Percentiles rank a stretch among this genome's conserved stretches.
These are phyloP conservation scores for Graphium colonna DNA, from an alignment of 2,888 invertebrate species.

Conservation along the genomic window DNA sequence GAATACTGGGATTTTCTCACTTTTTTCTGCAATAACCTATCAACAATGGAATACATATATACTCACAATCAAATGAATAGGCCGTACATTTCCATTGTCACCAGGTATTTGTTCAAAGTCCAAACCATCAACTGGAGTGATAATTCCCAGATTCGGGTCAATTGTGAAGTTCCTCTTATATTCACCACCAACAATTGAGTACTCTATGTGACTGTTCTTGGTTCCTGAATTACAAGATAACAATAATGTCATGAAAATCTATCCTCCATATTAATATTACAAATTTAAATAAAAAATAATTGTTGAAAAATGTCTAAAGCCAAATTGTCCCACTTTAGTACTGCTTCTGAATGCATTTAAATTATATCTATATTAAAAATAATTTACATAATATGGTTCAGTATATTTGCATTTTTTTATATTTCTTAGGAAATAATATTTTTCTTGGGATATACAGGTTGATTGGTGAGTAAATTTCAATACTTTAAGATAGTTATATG, in stretches of 20 bases:
- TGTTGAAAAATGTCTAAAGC: not conserved
- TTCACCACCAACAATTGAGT: slow-evolving; percentile 88
- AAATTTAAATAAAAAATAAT: not conserved
- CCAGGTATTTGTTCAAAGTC: slow-evolving; percentile 90
- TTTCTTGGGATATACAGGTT: too few relatives aligned
- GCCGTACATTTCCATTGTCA: slow-evolving; percentile 80
- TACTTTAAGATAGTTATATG: too few relatives aligned
- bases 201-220: slow-evolving; percentile 91
- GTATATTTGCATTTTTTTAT: too few relatives aligned
- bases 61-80: slow-evolving; percentile 84
- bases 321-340: not conserved
- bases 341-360: too few relatives aligned
- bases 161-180: slow-evolving; percentile 89
- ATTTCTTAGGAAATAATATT: too few relatives aligned
- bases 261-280: not conserved
- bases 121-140: slow-evolving; percentile 84
- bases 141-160: slow-evolving; percentile 86
- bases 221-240: too few relatives aligned
- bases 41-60: too few relatives aligned
- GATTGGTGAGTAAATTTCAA: too few relatives aligned
- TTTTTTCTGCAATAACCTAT: too few relatives aligned
- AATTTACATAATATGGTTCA: too few relatives aligned
- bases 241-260: slow-evolving; percentile 25
- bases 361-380: too few relatives aligned
- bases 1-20: too few relatives aligned